These are phyloP conservation scores for Andrena hattorfiana DNA, from an alignment of 2,888 invertebrate species.

Conservation along the genomic window DNA sequence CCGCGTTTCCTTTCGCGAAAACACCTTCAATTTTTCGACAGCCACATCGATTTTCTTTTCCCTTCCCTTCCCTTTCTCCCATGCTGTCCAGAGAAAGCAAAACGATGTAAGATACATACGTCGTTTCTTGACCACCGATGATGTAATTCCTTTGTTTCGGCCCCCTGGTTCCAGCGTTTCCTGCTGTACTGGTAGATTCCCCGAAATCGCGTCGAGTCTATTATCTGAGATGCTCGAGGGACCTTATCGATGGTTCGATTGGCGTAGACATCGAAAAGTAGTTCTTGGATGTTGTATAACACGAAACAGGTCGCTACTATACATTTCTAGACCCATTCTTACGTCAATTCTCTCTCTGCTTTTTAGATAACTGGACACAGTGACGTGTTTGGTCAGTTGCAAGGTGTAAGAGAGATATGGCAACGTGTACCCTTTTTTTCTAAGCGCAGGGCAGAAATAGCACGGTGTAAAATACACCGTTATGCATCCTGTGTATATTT, in stretches of 20 bases:
- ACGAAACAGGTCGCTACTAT: background rate
- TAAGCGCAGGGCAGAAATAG: slow-evolving; percentile 38
- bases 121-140: slow-evolving; percentile 13
- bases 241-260: background rate
- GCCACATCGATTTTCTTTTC: slow-evolving; percentile 4
- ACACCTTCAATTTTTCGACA: slow-evolving; percentile 56
- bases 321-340: too few species aligned
- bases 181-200: slow-evolving; percentile 1
- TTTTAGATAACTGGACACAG: background rate
- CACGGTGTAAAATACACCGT: slow-evolving; percentile 46
- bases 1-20: slow-evolving; percentile 70
- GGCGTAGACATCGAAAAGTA: background rate
- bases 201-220: background rate
- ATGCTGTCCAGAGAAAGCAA: background rate
- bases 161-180: slow-evolving; percentile 28
- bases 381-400: background rate
- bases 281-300: background rate
- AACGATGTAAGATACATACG: background rate
- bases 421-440: slow-evolving; percentile 20
- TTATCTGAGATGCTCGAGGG: slow-evolving; percentile 1
- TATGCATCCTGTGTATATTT: slow-evolving; percentile 54
- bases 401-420: background rate
- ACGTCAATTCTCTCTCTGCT: too few species aligned
- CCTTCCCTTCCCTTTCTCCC: background rate
- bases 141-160: slow-evolving; percentile 55